phyloP scores from a whole-genome alignment of 1,140 invertebrate species.

The Brachionus koreanus region DNA sequence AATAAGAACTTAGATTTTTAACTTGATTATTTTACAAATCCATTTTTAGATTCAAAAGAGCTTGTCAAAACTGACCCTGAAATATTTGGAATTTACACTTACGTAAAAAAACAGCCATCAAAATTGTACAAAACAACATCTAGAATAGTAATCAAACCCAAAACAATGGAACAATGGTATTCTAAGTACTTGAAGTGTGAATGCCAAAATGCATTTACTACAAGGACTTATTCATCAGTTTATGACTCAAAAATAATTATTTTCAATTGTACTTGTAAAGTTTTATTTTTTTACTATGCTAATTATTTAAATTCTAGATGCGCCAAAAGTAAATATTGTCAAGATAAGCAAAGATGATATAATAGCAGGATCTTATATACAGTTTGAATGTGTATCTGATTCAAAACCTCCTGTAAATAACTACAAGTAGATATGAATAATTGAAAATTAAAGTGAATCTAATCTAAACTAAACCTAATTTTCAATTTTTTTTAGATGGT shows the following conservation, averaged over 20 bases:
- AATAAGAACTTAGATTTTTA: background rate
- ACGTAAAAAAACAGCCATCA: background rate
- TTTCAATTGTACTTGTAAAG: constrained; percentile 3
- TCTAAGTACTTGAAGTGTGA: constrained; percentile 30
- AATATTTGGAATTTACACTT: background rate
- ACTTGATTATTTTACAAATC: background rate
- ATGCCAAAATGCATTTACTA: constrained; percentile 11
- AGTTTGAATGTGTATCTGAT: constrained; percentile 38
- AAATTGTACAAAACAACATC: constrained; percentile 36
- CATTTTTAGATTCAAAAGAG: constrained; percentile 7
- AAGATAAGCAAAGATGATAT: constrained; percentile 18
- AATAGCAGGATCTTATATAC: background rate
- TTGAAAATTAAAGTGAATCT: background rate
- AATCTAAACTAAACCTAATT: background rate
- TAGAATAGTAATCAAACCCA: background rate
- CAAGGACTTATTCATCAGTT: background rate
- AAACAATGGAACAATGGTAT: constrained; percentile 25
- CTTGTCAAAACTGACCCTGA: background rate
- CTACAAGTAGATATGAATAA: background rate
- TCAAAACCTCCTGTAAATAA: constrained; percentile 19
- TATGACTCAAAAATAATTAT: constrained; percentile 31
- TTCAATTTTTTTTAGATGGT: constrained; percentile 16
- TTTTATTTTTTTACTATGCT: background rate
- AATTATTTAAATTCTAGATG: background rate
- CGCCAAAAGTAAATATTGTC: constrained; percentile 31